These are phyloP conservation scores for Dissostichus mawsoni DNA, from an alignment of 2,113 vertebrate species.

Conservation along the genomic window DNA sequence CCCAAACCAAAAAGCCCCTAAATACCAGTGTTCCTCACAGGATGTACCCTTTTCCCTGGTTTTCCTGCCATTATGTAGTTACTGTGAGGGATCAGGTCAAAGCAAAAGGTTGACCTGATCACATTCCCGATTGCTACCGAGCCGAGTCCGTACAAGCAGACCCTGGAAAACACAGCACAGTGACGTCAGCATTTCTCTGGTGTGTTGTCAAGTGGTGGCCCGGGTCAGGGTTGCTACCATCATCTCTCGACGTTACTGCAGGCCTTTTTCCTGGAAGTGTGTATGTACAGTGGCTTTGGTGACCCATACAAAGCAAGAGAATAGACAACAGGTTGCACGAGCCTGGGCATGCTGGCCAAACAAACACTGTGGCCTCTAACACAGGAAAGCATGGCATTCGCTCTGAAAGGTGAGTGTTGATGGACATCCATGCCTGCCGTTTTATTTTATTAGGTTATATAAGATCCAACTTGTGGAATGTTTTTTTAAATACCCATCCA, in stretches of 20 bases:
- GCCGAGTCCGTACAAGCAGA: conserved; percentile 50
- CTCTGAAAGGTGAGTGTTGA: conserved; percentile 4
- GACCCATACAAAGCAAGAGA: conserved; percentile 58
- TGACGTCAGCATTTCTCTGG: conserved; percentile 72
- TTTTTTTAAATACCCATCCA: too few relatives aligned
- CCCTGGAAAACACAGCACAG: conserved; percentile 52
- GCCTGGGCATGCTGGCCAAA: conserved; percentile 66
- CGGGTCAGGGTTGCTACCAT: conserved; percentile 50
- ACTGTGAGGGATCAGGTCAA: conserved; percentile 45
- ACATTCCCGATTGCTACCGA: conserved; percentile 64
- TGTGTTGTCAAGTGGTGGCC: conserved; percentile 46
- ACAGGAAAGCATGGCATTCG: conserved; percentile 41
- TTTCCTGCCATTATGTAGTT: conserved; percentile 52
- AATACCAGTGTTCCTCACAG: conserved; percentile 38
- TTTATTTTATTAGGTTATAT: not conserved
- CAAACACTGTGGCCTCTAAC: conserved; percentile 49
- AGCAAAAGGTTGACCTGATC: conserved; percentile 59
- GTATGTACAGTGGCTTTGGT: conserved; percentile 65
- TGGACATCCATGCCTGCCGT: not conserved
- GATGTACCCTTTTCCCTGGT: conserved; percentile 43
- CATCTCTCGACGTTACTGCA: conserved; percentile 32
- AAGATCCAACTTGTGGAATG: too few relatives aligned
- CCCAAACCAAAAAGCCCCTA: conserved; percentile 3
- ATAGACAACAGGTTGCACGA: conserved; percentile 53
- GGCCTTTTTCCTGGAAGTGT: conserved; percentile 75